Percentiles rank a stretch among this genome's conserved stretches.
Conservation (phyloP, 2,113 vertebrate genomes). For the Sinocyclocheilus anophthalmus region DNA sequence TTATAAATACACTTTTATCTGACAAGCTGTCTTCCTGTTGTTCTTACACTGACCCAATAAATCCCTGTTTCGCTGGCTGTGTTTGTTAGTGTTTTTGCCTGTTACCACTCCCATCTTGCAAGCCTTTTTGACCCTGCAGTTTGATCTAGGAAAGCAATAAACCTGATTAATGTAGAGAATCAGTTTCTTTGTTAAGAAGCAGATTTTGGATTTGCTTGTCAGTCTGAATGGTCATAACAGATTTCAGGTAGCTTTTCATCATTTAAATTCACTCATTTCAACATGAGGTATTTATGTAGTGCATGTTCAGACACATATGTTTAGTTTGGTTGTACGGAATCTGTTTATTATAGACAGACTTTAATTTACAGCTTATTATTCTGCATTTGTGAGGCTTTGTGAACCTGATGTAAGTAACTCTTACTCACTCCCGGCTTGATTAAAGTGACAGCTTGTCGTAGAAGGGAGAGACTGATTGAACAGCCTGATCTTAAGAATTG, state of each 20-base stretch:
- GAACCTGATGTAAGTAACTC: not conserved
- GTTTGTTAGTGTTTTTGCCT: slow-evolving; percentile 5
- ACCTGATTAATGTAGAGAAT: not conserved
- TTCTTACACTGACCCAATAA: slow-evolving; percentile 8
- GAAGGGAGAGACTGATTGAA: slow-evolving; percentile 17
- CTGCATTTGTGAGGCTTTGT: not conserved
- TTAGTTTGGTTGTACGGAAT: not conserved
- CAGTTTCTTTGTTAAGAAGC: not conserved
- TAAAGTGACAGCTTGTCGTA: not conserved
- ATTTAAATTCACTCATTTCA: not conserved
- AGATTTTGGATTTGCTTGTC: not conserved
- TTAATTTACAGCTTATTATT: not conserved
- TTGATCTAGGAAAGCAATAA: not conserved
- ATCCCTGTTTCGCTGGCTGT: not conserved
- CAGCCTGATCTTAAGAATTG: not conserved
- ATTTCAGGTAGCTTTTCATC: not conserved
- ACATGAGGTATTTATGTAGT: not conserved
- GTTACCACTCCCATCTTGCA: not conserved
- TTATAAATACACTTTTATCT: slow-evolving; percentile 4
- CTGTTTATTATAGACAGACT: not conserved
- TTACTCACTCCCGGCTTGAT: not conserved
- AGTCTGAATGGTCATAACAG: not conserved
- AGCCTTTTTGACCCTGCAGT: not conserved
- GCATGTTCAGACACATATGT: too few species aligned
- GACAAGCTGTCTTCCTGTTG: not conserved